Evolutionary conservation across 2,888 invertebrate species (phyloP), one percentile per base, ranked within the genome.

Genomic region (Ophion obscuratus): DNA sequence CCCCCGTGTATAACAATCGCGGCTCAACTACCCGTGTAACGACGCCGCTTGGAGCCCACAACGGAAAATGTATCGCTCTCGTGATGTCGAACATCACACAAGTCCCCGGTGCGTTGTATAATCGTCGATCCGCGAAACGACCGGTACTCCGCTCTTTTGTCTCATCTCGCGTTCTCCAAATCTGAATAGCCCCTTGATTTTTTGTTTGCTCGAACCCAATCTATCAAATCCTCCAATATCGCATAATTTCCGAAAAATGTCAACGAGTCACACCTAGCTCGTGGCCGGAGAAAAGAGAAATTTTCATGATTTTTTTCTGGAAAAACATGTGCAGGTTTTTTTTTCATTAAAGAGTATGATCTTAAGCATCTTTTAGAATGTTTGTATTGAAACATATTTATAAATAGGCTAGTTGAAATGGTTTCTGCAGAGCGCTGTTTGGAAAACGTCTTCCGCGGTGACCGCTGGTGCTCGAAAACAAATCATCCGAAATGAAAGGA

Each of bases 1-100:
- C 88, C 87, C 86, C 85, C 90, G 89, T 64, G 68, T 70, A 70
- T 62, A 81, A 81, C 75, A 75, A 66, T 68, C 53, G 81, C 70
- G 76, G 86, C 70, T 91, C 89, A 92, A 92, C 91, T 91, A 91
- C 89, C 91, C 92, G 90, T 93, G 92, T 91, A 92, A 93, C 91
- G 92, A 93, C 88, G 87, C 88, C 89, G 53, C 75, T 40, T 31
- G 53, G 53, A 53, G 70, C 44, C 57, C 81, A 70, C 74, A 67
- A 83, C 75, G 86, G 89, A 89, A 88, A 90, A 90, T 89, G 90
- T 90, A 91, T 88, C 88, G 89, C 88, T 89, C 87, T 83, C 88
- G 88, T 85, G 90, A 89, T 89, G 88, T 87, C 87, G 89, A 88
- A 91, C 89, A 91, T 92, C 92, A 81, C 70, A 92, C 90, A 92